Evolutionary conservation across 2,888 invertebrate genomes (phyloP).

Genomic region (Hydropsyche betteni): DNA sequence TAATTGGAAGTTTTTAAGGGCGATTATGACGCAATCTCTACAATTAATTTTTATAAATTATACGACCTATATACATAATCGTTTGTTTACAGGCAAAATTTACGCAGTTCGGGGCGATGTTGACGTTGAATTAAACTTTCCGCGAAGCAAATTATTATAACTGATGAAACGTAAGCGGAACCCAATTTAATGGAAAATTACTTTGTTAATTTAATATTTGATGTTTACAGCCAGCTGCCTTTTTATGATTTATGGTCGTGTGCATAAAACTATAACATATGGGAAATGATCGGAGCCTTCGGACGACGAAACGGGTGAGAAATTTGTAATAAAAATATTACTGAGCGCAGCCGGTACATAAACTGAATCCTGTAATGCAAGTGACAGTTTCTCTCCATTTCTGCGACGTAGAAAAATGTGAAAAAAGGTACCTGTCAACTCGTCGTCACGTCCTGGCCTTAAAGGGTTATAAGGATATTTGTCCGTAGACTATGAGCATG

Average conservation of each 20-base stretch:
- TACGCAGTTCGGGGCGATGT: too few relatives aligned
- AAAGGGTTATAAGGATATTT: conserved; percentile 26
- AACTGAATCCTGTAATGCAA: conserved; percentile 18
- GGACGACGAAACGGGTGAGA: background rate
- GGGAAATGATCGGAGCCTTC: background rate
- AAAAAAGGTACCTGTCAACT: conserved; percentile 31
- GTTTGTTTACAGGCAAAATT: background rate
- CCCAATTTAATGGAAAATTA: too few relatives aligned
- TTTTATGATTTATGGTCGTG: too few relatives aligned
- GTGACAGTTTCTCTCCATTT: conserved; percentile 16
- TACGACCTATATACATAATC: background rate
- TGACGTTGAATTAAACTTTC: background rate
- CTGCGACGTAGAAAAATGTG: conserved; percentile 24
- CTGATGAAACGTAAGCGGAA: too few relatives aligned
- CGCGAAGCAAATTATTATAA: background rate
- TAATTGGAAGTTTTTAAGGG: conserved; percentile 5
- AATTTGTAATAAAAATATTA: background rate
- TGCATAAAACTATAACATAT: too few relatives aligned
- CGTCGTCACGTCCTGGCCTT: conserved; percentile 19
- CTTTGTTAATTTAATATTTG: too few relatives aligned
- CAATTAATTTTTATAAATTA: conserved; percentile 29
- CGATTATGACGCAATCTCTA: conserved; percentile 14
- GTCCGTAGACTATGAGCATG: background rate
- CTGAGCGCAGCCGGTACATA: background rate
- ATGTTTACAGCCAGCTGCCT: too few relatives aligned